phyloP scores from a whole-genome alignment of 30 jellyfish, hydroid and myxozoan genomes.

The Turritopsis rubra region DNA sequence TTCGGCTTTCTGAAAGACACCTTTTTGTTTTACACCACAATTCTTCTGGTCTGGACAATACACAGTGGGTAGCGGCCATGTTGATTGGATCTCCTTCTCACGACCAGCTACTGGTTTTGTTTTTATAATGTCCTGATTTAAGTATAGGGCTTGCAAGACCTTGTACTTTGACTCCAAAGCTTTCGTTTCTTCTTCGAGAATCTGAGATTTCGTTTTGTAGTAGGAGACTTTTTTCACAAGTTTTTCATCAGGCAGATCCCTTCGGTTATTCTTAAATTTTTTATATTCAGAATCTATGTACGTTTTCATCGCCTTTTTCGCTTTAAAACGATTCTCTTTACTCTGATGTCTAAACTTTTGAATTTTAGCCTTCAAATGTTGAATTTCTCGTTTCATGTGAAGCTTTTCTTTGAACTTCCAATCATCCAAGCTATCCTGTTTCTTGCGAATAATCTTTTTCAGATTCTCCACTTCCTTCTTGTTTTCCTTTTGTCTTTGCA shows the following conservation, averaged over 20 bases:
- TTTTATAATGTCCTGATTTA: background rate
- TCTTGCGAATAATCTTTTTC: background rate
- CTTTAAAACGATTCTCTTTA: background rate
- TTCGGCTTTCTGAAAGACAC: background rate
- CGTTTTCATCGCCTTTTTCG: background rate
- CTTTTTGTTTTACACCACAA: background rate
- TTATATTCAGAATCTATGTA: background rate
- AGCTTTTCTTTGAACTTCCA: background rate
- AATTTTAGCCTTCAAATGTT: background rate
- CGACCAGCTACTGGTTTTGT: background rate
- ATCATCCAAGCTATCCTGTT: background rate
- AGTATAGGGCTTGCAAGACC: background rate
- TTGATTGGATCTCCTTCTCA: background rate
- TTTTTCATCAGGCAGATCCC: background rate
- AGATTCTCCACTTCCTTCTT: background rate
- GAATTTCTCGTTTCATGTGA: background rate
- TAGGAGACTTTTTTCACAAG: constrained; percentile 8
- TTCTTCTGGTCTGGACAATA: background rate
- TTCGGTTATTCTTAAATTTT: background rate
- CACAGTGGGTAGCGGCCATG: background rate
- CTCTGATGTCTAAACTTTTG: background rate
- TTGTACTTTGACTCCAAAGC: background rate
- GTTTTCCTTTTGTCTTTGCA: background rate
- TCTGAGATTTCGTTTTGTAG: constrained; percentile 5
- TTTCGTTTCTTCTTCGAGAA: background rate